Evolutionary conservation across 2,113 vertebrate species (phyloP).

Genomic region (Dicaeum eximium): DNA sequence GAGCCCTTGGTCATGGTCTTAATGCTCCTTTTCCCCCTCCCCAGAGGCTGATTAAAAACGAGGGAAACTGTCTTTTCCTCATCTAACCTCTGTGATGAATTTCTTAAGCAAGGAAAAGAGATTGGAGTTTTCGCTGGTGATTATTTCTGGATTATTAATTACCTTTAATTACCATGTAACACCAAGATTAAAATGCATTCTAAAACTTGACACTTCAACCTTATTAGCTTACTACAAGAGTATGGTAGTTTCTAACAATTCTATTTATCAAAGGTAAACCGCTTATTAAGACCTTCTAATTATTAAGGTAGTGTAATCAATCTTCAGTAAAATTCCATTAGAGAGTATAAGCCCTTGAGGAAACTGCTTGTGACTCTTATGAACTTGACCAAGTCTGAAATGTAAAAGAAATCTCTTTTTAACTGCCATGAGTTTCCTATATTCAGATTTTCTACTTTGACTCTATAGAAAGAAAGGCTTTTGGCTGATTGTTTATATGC

Average conservation of each 20-base stretch:
- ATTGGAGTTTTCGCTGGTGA: neutral
- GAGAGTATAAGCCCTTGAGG: slow-evolving; percentile 52
- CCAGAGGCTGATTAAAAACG: neutral
- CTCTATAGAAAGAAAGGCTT: neutral
- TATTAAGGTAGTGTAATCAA: slow-evolving; percentile 69
- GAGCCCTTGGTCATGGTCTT: neutral
- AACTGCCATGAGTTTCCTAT: neutral
- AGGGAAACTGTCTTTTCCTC: neutral
- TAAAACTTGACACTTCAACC: slow-evolving; percentile 63
- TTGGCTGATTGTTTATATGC: neutral
- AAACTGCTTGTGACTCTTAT: slow-evolving; percentile 31
- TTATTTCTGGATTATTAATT: slow-evolving; percentile 59
- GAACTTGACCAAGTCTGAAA: slow-evolving; percentile 40
- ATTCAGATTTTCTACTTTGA: neutral
- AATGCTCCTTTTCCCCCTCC: rapidly evolving
- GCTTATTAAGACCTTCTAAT: slow-evolving; percentile 72
- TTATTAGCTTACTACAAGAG: slow-evolving; percentile 60
- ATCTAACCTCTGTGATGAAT: neutral
- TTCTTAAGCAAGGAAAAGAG: neutral
- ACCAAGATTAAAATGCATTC: slow-evolving; percentile 56
- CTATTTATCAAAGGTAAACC: slow-evolving; percentile 70
- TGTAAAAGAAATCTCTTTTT: neutral
- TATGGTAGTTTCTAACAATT: slow-evolving; percentile 24
- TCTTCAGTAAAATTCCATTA: slow-evolving; percentile 66
- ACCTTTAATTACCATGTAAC: slow-evolving; percentile 39